phyloP scores from a whole-genome alignment of 1,140 invertebrate species.

The Plectus sambesii region DNA sequence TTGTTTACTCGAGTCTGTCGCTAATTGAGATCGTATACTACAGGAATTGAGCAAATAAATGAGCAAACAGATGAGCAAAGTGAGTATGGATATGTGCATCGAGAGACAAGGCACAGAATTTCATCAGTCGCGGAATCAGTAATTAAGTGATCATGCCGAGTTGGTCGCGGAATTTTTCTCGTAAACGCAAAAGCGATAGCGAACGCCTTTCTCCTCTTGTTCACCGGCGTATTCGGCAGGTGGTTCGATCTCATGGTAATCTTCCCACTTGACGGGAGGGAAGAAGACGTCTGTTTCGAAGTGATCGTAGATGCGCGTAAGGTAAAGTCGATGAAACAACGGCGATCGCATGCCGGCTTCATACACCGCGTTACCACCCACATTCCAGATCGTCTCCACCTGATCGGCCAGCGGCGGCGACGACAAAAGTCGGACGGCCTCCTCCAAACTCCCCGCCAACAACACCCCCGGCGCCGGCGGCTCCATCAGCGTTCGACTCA shows the following conservation, averaged over 20 bases:
- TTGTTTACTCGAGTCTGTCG: too few species aligned
- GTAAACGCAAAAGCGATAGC: background rate
- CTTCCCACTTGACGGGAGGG: constrained; percentile 57
- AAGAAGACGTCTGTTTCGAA: constrained; percentile 81
- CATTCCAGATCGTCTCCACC: constrained; percentile 69
- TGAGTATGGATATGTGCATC: too few species aligned
- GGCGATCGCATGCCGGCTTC: constrained; percentile 62
- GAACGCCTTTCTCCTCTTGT: background rate
- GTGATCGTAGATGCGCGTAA: constrained; percentile 65
- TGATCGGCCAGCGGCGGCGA: constrained; percentile 49
- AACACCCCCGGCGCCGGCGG: constrained; percentile 3
- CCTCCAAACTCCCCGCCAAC: constrained; percentile 9
- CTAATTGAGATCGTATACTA: too few species aligned
- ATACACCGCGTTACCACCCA: constrained; percentile 43
- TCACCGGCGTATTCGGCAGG: background rate
- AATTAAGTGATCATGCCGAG: too few species aligned
- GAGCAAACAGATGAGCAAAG: too few species aligned
- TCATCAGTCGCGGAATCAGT: too few species aligned
- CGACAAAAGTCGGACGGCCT: constrained; percentile 51
- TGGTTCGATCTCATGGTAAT: constrained; percentile 53
- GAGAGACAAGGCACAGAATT: too few species aligned
- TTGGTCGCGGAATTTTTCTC: background rate
- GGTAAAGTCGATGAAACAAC: constrained; percentile 64
- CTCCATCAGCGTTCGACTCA: constrained; percentile 54
- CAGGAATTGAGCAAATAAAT: too few species aligned